A percentile compares a stretch with the other conserved stretches of the same genome.
These are phyloP conservation scores for Drosophila paulistorum DNA, from an alignment of 1,140 invertebrate genomes.

Conservation along the genomic window DNA sequence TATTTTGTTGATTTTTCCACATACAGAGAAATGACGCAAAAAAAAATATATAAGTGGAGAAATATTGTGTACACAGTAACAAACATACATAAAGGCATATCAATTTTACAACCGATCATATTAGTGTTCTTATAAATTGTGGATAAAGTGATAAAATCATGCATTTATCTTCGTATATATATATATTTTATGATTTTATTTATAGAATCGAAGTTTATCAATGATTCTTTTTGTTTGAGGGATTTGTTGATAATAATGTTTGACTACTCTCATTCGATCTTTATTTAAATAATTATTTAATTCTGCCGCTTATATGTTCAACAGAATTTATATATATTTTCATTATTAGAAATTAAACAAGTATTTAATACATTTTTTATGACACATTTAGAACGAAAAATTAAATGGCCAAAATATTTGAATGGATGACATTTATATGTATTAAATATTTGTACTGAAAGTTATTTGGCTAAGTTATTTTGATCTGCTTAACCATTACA, in stretches of 20 bases:
- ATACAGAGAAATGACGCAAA: not conserved
- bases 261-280: too few species aligned
- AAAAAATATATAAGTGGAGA: constrained; percentile 3
- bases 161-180: not conserved
- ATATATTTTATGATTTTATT: constrained; percentile 1
- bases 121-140: constrained; percentile 4
- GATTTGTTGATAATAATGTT: not conserved
- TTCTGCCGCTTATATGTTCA: too few species aligned
- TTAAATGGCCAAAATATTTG: too few species aligned
- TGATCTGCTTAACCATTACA: too few species aligned
- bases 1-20: constrained; percentile 15
- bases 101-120: constrained; percentile 3
- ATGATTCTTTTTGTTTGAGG: not conserved
- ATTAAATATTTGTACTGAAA: too few species aligned
- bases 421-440: too few species aligned
- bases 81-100: not conserved
- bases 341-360: too few species aligned
- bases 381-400: too few species aligned
- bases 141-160: not conserved
- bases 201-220: not conserved
- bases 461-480: too few species aligned
- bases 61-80: not conserved
- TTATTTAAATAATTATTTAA: too few species aligned
- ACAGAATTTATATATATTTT: too few species aligned
- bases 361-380: too few species aligned